These are phyloP conservation scores for Phortica magna DNA, from an alignment of 2,888 invertebrate genomes.

Conservation along the genomic window DNA sequence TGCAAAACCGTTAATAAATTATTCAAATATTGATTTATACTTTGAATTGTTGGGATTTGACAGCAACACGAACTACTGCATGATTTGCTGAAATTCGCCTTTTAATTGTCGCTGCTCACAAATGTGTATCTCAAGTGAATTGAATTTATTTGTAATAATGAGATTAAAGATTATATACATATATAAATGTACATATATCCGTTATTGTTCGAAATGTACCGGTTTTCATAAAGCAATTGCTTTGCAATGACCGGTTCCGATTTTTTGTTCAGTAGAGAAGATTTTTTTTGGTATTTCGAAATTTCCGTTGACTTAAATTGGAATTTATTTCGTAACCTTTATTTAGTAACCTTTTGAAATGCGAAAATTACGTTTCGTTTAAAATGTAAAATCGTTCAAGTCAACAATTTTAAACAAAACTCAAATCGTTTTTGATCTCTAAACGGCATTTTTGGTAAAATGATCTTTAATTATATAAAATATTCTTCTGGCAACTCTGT, in stretches of 20 bases:
- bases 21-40: slow-evolving; percentile 51
- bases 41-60: slow-evolving; percentile 33
- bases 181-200: neutral
- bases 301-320: too few relatives aligned
- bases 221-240: neutral
- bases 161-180: slow-evolving; percentile 27
- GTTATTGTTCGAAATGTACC: neutral
- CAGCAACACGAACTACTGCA: slow-evolving; percentile 42
- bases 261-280: neutral
- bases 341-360: too few relatives aligned
- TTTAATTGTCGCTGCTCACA: neutral
- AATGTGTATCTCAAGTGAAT: neutral
- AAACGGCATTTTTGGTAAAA: too few relatives aligned
- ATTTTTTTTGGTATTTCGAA: too few relatives aligned
- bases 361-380: too few relatives aligned
- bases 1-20: slow-evolving; percentile 44
- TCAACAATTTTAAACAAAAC: too few relatives aligned
- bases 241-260: neutral
- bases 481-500: too few relatives aligned
- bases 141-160: slow-evolving; percentile 4
- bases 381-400: too few relatives aligned
- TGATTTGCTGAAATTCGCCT: slow-evolving; percentile 22
- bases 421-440: too few relatives aligned
- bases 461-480: too few relatives aligned
- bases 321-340: too few relatives aligned